Evolutionary conservation across 2,888 invertebrate genomes (phyloP), one percentile per base, ranked within the genome.

Genomic region (Leptogaster cylindrica): DNA sequence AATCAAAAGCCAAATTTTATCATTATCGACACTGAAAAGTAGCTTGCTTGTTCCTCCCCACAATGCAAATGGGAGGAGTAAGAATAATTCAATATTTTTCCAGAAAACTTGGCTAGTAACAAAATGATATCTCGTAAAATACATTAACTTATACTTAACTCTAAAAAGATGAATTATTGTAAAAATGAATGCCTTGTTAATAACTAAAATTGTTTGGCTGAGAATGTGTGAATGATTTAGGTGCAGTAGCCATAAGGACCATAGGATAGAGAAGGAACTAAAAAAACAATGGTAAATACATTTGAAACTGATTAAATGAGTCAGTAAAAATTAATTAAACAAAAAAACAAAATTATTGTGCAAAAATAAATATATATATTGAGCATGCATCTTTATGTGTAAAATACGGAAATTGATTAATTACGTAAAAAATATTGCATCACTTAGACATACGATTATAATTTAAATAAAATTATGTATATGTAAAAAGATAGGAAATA

Each of bases 381-480:
- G 31, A 31, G n/a, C n/a, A n/a, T n/a, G n/a, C n/a, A n/a, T n/a
- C n/a, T n/a, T n/a, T n/a, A n/a, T n/a, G 25, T 23, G 8, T 23
- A 31, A 31, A 31, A 31, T 20, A 36, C 16, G 20, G n/a, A 14
- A 52, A 18, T 52, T 52, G 10, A 33, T 14, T 52, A 33, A 39
- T 39, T 36, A 23, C 55, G 18, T 55, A 36, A 23, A 36, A 52
- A 33, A 31, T 20, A 55, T 36, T 36, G 55, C 36, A 55, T 12
- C 18, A 16, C n/a, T 12, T 55, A 39, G 25, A 39, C 23, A 39
- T 55, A 55, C 36, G 39, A 55, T n/a, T n/a, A n/a, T n/a, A 23
- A 55, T 55, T 55, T 55, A 36, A 55, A 55, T n/a, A n/a, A n/a
- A n/a, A n/a, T n/a, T n/a, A n/a, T 55, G 55, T 55, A 55, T 55